These are phyloP conservation scores for Fragum fragum DNA, from an alignment of 2,888 invertebrate genomes.

Conservation along the genomic window DNA sequence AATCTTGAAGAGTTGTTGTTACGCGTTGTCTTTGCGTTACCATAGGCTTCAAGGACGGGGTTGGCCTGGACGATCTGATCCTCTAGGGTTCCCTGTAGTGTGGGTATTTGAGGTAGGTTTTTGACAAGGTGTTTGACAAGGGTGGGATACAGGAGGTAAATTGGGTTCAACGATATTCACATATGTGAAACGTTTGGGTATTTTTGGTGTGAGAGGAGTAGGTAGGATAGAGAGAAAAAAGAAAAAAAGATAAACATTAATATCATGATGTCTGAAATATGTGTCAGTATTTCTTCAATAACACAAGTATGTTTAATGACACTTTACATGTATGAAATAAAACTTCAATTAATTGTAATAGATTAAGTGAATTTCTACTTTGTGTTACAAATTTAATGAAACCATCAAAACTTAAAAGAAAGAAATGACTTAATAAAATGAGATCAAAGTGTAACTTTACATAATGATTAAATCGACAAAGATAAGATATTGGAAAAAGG, in stretches of 20 bases:
- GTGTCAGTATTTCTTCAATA: no score
- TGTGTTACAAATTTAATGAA: no score
- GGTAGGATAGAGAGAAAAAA: conserved; percentile 35
- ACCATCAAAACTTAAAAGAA: no score
- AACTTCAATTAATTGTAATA: no score
- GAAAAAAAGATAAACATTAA: conserved; percentile 27
- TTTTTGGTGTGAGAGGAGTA: conserved; percentile 12
- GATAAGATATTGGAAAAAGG: no score
- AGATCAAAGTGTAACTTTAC: no score
- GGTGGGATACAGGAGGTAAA: not conserved
- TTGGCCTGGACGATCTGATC: conserved; percentile 99
- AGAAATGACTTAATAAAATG: no score
- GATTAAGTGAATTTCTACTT: no score
- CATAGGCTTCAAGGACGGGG: conserved; percentile 87
- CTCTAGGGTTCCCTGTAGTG: conserved; percentile 89
- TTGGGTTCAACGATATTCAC: conserved; percentile 4
- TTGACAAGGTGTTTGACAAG: not conserved
- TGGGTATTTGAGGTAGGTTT: conserved; percentile 22
- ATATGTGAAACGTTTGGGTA: conserved; percentile 1
- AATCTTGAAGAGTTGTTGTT: conserved; percentile 99
- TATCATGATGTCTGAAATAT: not conserved
- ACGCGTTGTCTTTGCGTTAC: conserved; percentile 88
- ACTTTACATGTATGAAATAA: no score
- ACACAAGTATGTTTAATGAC: no score
- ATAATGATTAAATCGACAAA: no score